Base-by-base conservation (phyloP, 37 sponge, comb jelly and placozoan genomes). In the Bolinopsis microptera region DNA sequence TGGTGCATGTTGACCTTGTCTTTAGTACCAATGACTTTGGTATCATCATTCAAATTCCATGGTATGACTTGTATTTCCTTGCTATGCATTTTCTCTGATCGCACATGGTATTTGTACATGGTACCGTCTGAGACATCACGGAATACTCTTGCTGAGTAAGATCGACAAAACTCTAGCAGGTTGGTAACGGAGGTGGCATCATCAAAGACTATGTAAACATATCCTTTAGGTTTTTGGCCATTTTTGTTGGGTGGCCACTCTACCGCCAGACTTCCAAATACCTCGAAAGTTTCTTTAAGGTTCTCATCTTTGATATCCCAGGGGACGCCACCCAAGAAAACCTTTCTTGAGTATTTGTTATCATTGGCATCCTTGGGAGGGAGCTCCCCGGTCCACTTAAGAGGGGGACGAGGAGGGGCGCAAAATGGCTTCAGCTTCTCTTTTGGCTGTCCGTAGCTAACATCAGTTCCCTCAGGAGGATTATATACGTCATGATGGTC, bases 241-340 rank as follows among this genome's bases (percentile, higher is more conserved):
- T 86, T 86, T n/a, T 86, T 86, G 90, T n/a, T 97, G 70, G 98
- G 98, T 0, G 99, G 99, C 99, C 99, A 99, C 92, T 99, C 99
- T 38, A 99, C 94, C n/a, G 40, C 77, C 26, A 99, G 92, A 67
- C 27, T 92, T 3, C 99, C 99, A 95, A 95, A 99, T 25, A 94
- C 93, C 32, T 94, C 86, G 94, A 99, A 99, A 16, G 95, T 86
- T 1, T 95, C 94, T 0, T 96, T 75, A 8, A 99, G 96, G 0
- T 92, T 94, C 30, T 94, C 95, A 93, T 99, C 97, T 0, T 97
- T 99, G 90, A 97, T 97, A 94, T 99, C 99, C 99, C 99, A 99
- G 0, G 99, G 99, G 0, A 99, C 99, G 0, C 99, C 99, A 5
- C 99, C 99, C 28, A 99, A 95, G 83, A 99, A 99, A 0, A 99